These are phyloP conservation scores for Delphinapterus leucas DNA, from an alignment of 2,113 vertebrate genomes.

Conservation along the genomic window DNA sequence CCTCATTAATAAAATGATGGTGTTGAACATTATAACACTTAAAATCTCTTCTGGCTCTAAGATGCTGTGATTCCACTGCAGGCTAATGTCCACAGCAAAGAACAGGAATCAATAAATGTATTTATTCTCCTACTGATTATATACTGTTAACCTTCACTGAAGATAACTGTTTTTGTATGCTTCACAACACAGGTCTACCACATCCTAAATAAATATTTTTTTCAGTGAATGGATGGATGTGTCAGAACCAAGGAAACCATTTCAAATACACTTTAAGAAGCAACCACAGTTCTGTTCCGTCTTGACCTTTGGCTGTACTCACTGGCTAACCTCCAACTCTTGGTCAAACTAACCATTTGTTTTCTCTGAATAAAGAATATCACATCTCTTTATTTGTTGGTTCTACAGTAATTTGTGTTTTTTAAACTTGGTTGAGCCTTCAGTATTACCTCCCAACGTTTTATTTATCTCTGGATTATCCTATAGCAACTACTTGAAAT, in stretches of 20 bases:
- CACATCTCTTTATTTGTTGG: not conserved
- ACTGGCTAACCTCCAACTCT: not conserved
- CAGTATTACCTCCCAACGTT: not conserved
- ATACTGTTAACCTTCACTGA: conserved; percentile 47
- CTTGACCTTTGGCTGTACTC: not conserved
- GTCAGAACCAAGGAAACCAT: not conserved
- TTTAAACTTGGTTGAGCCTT: not conserved
- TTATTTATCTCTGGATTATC: not conserved
- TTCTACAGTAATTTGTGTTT: not conserved
- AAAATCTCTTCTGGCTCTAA: conserved; percentile 41
- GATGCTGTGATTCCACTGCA: conserved; percentile 46
- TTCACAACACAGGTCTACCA: not conserved
- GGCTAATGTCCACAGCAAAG: conserved; percentile 27
- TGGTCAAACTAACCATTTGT: not conserved
- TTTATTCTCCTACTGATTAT: conserved; percentile 56
- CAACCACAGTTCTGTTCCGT: not conserved
- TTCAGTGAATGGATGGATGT: not conserved
- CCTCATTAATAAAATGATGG: conserved; percentile 42
- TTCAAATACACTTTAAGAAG: not conserved
- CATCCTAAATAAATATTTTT: not conserved
- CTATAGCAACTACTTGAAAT: not conserved
- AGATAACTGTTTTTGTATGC: conserved; percentile 49
- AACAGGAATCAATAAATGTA: conserved; percentile 58
- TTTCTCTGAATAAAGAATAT: conserved; percentile 17
- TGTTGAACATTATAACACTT: conserved; percentile 43